Base-by-base conservation (phyloP, 2,113 vertebrate species). In the Rhineura floridana region DNA sequence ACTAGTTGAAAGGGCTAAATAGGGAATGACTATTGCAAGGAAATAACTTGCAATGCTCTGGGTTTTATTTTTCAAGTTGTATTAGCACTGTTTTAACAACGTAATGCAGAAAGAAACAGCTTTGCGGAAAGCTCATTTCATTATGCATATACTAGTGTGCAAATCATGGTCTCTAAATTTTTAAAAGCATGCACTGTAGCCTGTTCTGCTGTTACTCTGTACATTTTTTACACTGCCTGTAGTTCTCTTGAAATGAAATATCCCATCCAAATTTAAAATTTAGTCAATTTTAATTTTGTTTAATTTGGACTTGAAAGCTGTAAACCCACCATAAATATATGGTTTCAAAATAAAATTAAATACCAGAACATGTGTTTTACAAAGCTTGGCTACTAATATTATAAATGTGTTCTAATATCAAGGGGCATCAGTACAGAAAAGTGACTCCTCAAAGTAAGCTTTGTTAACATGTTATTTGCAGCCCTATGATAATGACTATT, bases 171-270 rank as follows among this genome's bases (percentile, higher is more conserved):
- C 90, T 95, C 88, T 85, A 92, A 1, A 28, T 52, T 59, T 81
- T 36, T 80, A 87, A 85, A 89, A 90, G 88, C 89, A 89, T 89
- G 93, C 88, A 93, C 91, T 95, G 80, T 87, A 91, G 36, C n/a
- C 87, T 91, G 87, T 93, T 91, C 87, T 94, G 72, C 87, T 89
- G 73, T 90, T 92, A 89, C 77, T 92, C 91, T 78, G 80, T 82
- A 87, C 88, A 73, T 67, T 93, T 94, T 92, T 80, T 92, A 92
- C 59, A 33, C 88, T 93, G 63, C 33, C 65, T 7, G 78, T 81
- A 69, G 42, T 93, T 81, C 82, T 59, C 88, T 46, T 59, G 15
- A 52, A 89, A 90, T 73, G 83, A 84, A 62, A 23, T 8, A 42
- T 81, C 80, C 63, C 25, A 3, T 28, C 65, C 83, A 67, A 78